Evolutionary conservation across 1,140 invertebrate species (phyloP).

Genomic region (Mizuhopecten yessoensis): DNA sequence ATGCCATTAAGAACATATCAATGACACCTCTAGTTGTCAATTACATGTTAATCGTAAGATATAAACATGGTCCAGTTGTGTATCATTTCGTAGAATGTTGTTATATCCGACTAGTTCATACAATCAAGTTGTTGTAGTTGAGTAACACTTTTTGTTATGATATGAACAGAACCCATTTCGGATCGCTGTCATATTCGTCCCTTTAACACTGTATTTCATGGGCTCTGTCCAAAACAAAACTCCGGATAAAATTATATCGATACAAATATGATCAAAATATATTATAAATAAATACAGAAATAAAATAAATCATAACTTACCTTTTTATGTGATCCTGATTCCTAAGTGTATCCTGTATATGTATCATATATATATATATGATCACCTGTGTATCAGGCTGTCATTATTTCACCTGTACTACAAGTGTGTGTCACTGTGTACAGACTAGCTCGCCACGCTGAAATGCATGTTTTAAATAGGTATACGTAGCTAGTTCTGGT

Average conservation of each 20-base stretch:
- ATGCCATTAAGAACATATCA: no score
- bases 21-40: no score
- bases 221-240: neutral
- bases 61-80: no score
- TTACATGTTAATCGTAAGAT: no score
- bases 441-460: conserved; percentile 30
- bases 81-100: no score
- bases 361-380: neutral
- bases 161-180: no score
- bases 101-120: no score
- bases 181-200: conserved; percentile 9
- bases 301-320: neutral
- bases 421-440: conserved; percentile 28
- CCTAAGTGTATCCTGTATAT: neutral
- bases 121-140: no score
- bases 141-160: no score
- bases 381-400: neutral
- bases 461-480: conserved; percentile 31
- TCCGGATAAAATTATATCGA: neutral
- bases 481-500: neutral
- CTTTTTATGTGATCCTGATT: neutral
- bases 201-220: neutral
- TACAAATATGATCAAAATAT: neutral
- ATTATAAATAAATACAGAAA: neutral
- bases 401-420: conserved; percentile 18